phyloP scores from a whole-genome alignment of 2,113 vertebrate genomes.

The Ellobius talpinus region DNA sequence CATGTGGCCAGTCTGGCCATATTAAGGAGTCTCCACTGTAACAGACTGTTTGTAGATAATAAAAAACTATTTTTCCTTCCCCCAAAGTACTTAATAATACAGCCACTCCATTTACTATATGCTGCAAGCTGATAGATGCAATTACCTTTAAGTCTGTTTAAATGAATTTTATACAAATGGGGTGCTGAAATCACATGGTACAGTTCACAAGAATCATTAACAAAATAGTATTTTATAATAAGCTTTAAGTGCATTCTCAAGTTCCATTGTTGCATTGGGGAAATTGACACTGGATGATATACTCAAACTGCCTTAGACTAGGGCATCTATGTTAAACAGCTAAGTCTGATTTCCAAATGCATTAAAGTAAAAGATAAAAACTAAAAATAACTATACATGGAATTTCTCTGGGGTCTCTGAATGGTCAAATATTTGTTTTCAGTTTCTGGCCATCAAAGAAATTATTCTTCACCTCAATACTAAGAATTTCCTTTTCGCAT shows the following conservation, averaged over 20 bases:
- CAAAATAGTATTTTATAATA: not conserved
- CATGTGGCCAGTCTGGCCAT: not conserved
- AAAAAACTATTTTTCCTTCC: not conserved
- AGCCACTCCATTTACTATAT: not conserved
- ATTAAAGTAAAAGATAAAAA: not conserved
- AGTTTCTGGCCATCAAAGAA: not conserved
- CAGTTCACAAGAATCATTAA: not conserved
- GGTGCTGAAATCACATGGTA: not conserved
- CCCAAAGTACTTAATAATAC: not conserved
- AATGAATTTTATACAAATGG: not conserved
- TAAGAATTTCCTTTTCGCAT: slow-evolving; percentile 41
- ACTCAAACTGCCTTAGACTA: not conserved
- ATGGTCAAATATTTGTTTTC: slow-evolving; percentile 53
- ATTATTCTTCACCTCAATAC: slow-evolving; percentile 37
- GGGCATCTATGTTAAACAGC: not conserved
- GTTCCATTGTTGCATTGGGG: not conserved
- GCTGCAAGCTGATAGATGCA: not conserved
- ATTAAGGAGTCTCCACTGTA: not conserved
- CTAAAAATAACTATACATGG: slow-evolving; percentile 43
- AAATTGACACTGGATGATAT: not conserved
- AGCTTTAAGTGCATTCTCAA: not conserved
- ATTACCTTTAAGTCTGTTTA: slow-evolving; percentile 1
- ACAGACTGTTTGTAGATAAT: not conserved
- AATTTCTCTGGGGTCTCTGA: slow-evolving; percentile 35
- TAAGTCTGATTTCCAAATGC: slow-evolving; percentile 40